Percentiles rank a stretch among this genome's conserved stretches.
Conservation (phyloP, 2,888 invertebrate species). For the Hipparchia semele region DNA sequence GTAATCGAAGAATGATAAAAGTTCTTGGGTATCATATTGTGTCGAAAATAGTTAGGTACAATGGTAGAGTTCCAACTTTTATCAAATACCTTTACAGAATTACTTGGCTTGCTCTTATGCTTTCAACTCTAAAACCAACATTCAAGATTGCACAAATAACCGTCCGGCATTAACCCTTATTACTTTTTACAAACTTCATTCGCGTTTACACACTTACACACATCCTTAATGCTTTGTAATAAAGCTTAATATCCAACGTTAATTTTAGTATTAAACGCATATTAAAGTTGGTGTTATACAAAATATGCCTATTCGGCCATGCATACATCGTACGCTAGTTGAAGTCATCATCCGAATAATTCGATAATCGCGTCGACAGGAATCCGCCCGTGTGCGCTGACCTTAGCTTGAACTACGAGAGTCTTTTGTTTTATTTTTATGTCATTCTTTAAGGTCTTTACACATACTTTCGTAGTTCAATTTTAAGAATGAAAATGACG, state of each 20-base stretch:
- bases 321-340: constrained; percentile 39
- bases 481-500: constrained; percentile 5
- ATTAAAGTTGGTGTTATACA: constrained; percentile 29
- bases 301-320: constrained; percentile 40
- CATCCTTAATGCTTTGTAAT: constrained; percentile 21
- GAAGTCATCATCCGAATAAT: constrained; percentile 64
- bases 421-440: constrained; percentile 40
- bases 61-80: neutral
- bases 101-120: neutral
- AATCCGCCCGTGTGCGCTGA: constrained; percentile 61
- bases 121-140: constrained; percentile 68
- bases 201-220: constrained; percentile 8
- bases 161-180: constrained; percentile 74
- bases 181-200: constrained; percentile 56
- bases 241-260: constrained; percentile 31
- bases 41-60: no score
- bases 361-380: constrained; percentile 69
- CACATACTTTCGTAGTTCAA: constrained; percentile 3
- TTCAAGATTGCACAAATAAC: constrained; percentile 76
- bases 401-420: constrained; percentile 51
- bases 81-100: neutral
- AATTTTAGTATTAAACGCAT: constrained; percentile 19
- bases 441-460: constrained; percentile 26
- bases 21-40: no score
- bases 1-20: no score